These are phyloP conservation scores for Paratrypauchen microcephalus DNA, from an alignment of 2,797 vertebrate species.

Conservation along the genomic window DNA sequence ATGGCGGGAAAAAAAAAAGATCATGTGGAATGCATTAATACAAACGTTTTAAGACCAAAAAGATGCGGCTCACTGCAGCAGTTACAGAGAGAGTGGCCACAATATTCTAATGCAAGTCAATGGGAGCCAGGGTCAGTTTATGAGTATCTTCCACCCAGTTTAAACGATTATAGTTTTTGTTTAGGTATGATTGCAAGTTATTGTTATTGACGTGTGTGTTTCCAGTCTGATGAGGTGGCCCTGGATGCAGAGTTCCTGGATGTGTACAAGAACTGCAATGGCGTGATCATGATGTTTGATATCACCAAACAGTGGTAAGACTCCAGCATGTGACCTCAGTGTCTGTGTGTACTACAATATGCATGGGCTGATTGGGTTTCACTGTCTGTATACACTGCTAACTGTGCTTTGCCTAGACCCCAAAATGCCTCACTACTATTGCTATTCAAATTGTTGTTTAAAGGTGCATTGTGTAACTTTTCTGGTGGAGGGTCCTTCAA, in stretches of 20 bases:
- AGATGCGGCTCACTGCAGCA: too few relatives aligned
- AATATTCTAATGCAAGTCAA: too few relatives aligned
- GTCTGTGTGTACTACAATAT: conserved; percentile 51
- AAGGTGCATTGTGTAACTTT: too few relatives aligned
- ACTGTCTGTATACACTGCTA: conserved; percentile 18
- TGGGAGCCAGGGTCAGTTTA: too few relatives aligned
- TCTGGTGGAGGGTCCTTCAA: too few relatives aligned
- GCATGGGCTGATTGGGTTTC: conserved; percentile 55
- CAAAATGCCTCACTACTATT: conserved; percentile 7
- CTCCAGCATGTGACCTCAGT: neutral
- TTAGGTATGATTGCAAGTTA: too few relatives aligned
- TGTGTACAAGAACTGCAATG: conserved; percentile 97
- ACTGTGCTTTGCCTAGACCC: conserved; percentile 14
- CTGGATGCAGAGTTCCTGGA: conserved; percentile 97
- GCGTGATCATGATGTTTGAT: conserved; percentile 99
- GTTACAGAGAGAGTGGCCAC: too few relatives aligned
- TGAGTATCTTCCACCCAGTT: too few relatives aligned
- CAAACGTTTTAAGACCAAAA: too few relatives aligned
- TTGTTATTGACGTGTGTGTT: neutral
- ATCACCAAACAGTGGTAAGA: conserved; percentile 98
- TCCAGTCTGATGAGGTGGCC: conserved; percentile 92
- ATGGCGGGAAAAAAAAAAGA: too few relatives aligned
- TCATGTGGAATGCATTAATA: too few relatives aligned
- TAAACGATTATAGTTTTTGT: too few relatives aligned
- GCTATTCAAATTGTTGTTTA: conserved; percentile 1